Evolutionary conservation across 2,797 vertebrate species (phyloP).

Genomic region (Arrhamphus sclerolepis): DNA sequence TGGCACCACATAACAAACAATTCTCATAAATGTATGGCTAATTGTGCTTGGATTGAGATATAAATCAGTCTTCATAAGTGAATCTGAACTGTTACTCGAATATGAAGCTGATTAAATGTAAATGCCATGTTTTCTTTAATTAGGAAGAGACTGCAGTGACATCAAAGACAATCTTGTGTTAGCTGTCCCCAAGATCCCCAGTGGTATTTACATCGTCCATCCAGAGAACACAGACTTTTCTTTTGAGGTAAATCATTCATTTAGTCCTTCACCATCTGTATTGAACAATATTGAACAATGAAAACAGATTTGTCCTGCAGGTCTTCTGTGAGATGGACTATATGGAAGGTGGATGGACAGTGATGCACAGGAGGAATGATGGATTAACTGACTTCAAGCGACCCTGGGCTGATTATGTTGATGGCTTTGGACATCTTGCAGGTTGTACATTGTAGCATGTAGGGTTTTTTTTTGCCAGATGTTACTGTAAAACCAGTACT

Average conservation of each 20-base stretch:
- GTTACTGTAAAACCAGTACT: too few relatives aligned
- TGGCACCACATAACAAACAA: too few relatives aligned
- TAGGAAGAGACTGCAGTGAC: constrained; percentile 91
- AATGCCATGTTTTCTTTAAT: constrained; percentile 18
- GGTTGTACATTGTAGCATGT: constrained; percentile 74
- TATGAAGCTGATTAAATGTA: background rate
- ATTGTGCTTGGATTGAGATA: background rate
- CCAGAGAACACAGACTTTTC: constrained; percentile 88
- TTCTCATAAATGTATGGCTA: background rate
- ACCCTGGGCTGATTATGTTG: constrained; percentile 86
- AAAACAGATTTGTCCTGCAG: constrained; percentile 68
- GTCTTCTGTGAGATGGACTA: constrained; percentile 97
- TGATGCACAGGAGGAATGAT: constrained; percentile 88
- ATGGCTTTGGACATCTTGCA: constrained; percentile 91
- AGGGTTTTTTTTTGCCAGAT: background rate
- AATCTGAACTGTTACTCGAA: too few relatives aligned
- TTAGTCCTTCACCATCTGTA: background rate
- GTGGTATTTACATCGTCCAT: constrained; percentile 90
- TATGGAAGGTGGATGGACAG: constrained; percentile 92
- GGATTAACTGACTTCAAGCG: constrained; percentile 87
- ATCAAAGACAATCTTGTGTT: constrained; percentile 87
- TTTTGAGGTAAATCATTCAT: constrained; percentile 85
- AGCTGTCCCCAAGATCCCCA: constrained; percentile 90
- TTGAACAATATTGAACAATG: background rate
- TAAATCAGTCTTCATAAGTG: background rate